Evolutionary conservation across 2,113 vertebrate species (phyloP).

Genomic region (Equus quagga): DNA sequence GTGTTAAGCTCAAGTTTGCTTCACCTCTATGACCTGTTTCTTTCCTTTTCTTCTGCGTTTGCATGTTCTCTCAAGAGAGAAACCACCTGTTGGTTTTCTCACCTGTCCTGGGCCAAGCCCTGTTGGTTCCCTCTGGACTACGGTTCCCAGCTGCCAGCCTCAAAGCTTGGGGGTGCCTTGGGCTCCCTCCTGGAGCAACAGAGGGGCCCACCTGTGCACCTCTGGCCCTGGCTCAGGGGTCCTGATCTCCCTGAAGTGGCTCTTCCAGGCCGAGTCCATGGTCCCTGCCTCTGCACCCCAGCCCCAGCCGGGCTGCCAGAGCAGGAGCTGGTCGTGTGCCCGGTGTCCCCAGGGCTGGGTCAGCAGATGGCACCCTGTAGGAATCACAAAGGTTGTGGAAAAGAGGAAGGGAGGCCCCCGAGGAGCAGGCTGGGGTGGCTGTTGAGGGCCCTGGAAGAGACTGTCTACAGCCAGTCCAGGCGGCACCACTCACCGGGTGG

Average conservation of each 20-base stretch:
- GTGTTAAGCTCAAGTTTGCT: neutral
- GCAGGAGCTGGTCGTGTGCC: neutral
- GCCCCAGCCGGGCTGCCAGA: neutral
- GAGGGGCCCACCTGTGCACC: too few species aligned
- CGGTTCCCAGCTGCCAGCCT: neutral
- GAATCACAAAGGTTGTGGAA: neutral
- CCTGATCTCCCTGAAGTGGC: neutral
- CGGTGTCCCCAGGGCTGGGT: neutral
- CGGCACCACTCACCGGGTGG: too few species aligned
- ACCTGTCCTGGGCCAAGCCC: neutral
- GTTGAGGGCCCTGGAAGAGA: accelerated
- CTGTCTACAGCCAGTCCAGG: neutral
- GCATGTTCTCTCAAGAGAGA: neutral
- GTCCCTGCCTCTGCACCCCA: neutral
- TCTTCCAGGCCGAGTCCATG: neutral
- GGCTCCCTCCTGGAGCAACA: neutral
- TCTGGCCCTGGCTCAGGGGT: neutral
- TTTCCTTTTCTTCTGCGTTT: neutral
- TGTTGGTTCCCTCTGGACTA: neutral
- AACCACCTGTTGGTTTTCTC: neutral
- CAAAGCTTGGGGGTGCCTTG: neutral
- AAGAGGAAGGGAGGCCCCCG: too few species aligned
- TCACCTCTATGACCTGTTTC: neutral
- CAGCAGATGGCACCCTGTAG: neutral
- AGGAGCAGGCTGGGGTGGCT: neutral